Percentiles rank a stretch among this genome's conserved stretches.
Conservation (phyloP, 2,113 vertebrate species). For the Mormyrus iriodes region DNA sequence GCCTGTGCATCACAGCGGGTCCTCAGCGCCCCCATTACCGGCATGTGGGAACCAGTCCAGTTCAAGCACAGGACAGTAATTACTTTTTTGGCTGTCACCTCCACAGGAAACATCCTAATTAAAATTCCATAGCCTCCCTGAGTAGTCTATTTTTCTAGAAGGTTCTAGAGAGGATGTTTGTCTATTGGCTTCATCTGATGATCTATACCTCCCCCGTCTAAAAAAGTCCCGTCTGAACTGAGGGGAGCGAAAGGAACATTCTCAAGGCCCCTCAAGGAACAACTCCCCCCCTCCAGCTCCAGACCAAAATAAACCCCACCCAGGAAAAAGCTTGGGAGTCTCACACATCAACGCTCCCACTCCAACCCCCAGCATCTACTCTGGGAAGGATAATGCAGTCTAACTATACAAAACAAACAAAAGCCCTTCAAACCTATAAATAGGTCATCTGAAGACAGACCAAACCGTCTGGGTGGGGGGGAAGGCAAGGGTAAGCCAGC, state of each 20-base stretch:
- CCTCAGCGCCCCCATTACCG: not conserved
- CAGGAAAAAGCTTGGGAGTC: not conserved
- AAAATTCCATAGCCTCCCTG: slow-evolving; percentile 9
- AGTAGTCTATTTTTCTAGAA: not conserved
- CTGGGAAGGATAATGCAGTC: not conserved
- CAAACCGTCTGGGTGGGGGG: not conserved
- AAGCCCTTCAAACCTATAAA: not conserved
- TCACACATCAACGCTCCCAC: not conserved
- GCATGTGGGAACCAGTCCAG: not conserved
- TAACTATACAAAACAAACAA: not conserved
- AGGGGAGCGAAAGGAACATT: not conserved
- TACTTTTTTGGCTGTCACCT: slow-evolving; percentile 10
- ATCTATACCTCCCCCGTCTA: not conserved
- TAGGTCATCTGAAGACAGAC: not conserved
- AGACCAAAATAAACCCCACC: too few relatives aligned
- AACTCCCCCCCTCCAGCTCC: not conserved
- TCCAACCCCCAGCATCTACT: not conserved
- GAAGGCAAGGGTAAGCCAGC: not conserved
- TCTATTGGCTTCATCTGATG: not conserved
- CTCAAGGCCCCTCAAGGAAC: not conserved
- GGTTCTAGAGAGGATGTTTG: not conserved
- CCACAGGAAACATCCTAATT: slow-evolving; percentile 11
- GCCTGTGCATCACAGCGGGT: not conserved
- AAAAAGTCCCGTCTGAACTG: not conserved
- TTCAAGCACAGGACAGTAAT: not conserved